phyloP scores from a whole-genome alignment of 1,140 invertebrate genomes.

The Heliconius melpomene region DNA sequence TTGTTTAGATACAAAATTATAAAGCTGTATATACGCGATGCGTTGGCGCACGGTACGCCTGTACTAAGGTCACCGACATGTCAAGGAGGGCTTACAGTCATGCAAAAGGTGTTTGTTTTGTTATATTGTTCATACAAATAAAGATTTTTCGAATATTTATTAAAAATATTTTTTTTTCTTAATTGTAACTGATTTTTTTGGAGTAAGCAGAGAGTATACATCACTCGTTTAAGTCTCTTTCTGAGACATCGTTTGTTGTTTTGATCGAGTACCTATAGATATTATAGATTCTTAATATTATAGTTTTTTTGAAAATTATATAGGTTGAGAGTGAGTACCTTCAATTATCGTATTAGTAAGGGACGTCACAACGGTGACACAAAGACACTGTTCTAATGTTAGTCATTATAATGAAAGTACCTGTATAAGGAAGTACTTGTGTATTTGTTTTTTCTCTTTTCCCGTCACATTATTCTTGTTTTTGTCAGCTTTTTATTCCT shows the following conservation, averaged over 20 bases:
- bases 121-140: background rate
- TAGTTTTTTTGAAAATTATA: background rate
- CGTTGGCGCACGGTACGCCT: slow-evolving; percentile 47
- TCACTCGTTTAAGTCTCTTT: too few species aligned
- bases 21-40: slow-evolving; percentile 41
- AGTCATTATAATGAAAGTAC: background rate
- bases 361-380: background rate
- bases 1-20: slow-evolving; percentile 37
- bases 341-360: background rate
- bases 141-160: background rate
- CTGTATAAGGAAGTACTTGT: background rate
- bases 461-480: background rate
- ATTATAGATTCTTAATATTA: background rate
- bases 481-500: background rate
- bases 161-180: background rate
- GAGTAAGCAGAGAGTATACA: background rate
- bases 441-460: background rate
- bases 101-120: slow-evolving; percentile 33
- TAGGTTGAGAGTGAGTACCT: too few species aligned
- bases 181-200: background rate
- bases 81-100: slow-evolving; percentile 48
- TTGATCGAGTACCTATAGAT: too few species aligned
- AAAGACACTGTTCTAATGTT: background rate
- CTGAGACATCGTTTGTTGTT: too few species aligned
- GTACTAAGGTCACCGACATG: slow-evolving; percentile 50